Conservation (phyloP, 1,140 invertebrate genomes). For the Drosophila nikananu region DNA sequence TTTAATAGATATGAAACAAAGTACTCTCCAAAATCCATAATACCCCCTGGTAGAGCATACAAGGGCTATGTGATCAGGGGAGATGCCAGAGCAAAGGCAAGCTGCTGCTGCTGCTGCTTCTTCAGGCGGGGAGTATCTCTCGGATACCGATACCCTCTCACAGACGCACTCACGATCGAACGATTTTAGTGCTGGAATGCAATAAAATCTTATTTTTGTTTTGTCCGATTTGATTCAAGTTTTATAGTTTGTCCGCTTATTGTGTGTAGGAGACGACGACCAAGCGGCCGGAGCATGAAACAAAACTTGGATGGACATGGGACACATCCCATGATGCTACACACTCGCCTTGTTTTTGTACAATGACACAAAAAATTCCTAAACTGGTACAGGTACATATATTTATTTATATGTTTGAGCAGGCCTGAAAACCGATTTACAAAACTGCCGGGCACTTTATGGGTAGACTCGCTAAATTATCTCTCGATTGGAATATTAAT, state of each 20-base stretch:
- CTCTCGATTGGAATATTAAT: constrained; percentile 35
- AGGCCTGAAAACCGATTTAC: constrained; percentile 30
- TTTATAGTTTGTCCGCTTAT: constrained; percentile 81
- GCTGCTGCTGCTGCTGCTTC: constrained; percentile 10
- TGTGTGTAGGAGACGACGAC: constrained; percentile 72
- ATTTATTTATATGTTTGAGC: background rate
- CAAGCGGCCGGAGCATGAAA: constrained; percentile 1
- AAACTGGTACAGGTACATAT: constrained; percentile 40
- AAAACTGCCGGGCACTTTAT: constrained; percentile 31
- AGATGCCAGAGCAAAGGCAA: constrained; percentile 6
- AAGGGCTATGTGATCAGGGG: constrained; percentile 3
- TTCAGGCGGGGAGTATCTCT: constrained; percentile 44
- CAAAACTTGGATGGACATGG: constrained; percentile 19
- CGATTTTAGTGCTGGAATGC: constrained; percentile 83
- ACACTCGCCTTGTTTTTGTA: constrained; percentile 18
- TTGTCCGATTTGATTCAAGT: constrained; percentile 84
- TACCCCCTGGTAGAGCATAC: background rate
- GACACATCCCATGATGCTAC: constrained; percentile 17
- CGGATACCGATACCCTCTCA: constrained; percentile 46
- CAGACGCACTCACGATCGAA: constrained; percentile 66
- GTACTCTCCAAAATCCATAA: background rate
- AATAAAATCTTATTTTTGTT: constrained; percentile 82
- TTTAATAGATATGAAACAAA: background rate
- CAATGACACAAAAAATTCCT: constrained; percentile 36
- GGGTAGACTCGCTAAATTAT: constrained; percentile 16